phyloP scores from a whole-genome alignment of 1,140 invertebrate genomes.

The Notospermus geniculatus region DNA sequence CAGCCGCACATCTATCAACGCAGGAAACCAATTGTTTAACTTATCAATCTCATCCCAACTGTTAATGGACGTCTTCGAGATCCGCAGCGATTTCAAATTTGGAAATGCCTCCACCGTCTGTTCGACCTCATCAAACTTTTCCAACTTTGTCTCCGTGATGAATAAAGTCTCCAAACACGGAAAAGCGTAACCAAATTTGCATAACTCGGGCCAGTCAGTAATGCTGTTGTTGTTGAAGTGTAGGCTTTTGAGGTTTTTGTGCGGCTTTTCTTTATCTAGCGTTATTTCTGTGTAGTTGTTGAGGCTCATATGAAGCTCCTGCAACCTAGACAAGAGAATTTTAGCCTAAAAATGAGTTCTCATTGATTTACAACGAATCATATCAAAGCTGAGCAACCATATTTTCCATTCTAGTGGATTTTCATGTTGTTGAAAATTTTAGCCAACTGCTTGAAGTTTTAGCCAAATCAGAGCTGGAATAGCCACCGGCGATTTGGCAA shows the following conservation, averaged over 20 bases:
- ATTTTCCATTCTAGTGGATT: no score
- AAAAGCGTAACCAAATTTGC: conserved; percentile 73
- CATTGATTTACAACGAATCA: no score
- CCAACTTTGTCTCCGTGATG: conserved; percentile 79
- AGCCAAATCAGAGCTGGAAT: no score
- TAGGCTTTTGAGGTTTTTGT: conserved; percentile 69
- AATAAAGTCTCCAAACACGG: conserved; percentile 80
- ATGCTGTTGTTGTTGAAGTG: conserved; percentile 67
- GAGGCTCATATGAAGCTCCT: conserved; percentile 86
- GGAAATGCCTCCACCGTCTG: conserved; percentile 56
- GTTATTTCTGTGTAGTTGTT: conserved; percentile 74
- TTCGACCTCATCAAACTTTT: conserved; percentile 41
- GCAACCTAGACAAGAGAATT: conserved; percentile 60
- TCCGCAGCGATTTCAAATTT: conserved; percentile 73
- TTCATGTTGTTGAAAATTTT: no score
- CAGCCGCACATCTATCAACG: conserved; percentile 77
- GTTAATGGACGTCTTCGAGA: conserved; percentile 77
- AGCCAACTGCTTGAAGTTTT: no score
- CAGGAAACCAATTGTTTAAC: conserved; percentile 72
- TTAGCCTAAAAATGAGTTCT: conserved; percentile 5
- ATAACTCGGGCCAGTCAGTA: conserved; percentile 75
- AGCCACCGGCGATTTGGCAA: no score
- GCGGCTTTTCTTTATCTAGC: conserved; percentile 58
- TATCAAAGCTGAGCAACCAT: no score
- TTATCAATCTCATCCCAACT: conserved; percentile 86